These are phyloP conservation scores for Cichlasoma orientale DNA, from an alignment of 2,797 vertebrate species.

Conservation along the genomic window DNA sequence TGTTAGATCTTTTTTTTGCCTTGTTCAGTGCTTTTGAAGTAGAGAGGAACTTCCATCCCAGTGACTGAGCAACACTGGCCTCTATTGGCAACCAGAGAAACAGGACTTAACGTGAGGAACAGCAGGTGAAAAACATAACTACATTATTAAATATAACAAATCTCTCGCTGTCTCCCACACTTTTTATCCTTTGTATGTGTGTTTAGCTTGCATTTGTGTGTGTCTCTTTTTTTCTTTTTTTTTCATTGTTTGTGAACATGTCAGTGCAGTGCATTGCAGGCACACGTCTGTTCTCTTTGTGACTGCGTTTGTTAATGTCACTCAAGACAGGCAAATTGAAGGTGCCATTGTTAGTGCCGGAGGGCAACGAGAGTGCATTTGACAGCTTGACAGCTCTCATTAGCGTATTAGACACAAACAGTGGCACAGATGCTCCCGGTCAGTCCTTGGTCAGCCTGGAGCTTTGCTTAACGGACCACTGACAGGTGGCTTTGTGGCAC, in stretches of 20 bases:
- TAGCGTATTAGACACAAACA: slow-evolving; percentile 80
- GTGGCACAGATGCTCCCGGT: slow-evolving; percentile 80
- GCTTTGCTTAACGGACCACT: slow-evolving; percentile 69
- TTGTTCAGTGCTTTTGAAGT: slow-evolving; percentile 22
- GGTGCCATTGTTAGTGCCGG: slow-evolving; percentile 75
- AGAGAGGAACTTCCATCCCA: neutral
- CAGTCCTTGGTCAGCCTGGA: slow-evolving; percentile 74
- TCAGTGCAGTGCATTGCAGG: slow-evolving; percentile 18
- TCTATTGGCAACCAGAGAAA: slow-evolving; percentile 57
- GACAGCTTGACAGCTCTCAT: slow-evolving; percentile 82
- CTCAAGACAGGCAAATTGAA: slow-evolving; percentile 75
- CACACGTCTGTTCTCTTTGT: slow-evolving; percentile 60
- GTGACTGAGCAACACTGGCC: slow-evolving; percentile 71
- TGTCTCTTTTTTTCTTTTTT: neutral
- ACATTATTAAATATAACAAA: slow-evolving; percentile 39
- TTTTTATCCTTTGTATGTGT: slow-evolving; percentile 10
- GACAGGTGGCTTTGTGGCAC: slow-evolving; percentile 82
- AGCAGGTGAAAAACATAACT: slow-evolving; percentile 4
- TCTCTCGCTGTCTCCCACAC: neutral
- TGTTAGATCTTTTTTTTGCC: slow-evolving; percentile 23
- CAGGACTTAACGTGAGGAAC: neutral
- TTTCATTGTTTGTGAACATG: slow-evolving; percentile 51
- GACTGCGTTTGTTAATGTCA: slow-evolving; percentile 69
- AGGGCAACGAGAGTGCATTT: slow-evolving; percentile 70
- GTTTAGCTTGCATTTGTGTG: slow-evolving; percentile 10